phyloP scores from a whole-genome alignment of 1,140 invertebrate genomes.

The Homarus americanus region DNA sequence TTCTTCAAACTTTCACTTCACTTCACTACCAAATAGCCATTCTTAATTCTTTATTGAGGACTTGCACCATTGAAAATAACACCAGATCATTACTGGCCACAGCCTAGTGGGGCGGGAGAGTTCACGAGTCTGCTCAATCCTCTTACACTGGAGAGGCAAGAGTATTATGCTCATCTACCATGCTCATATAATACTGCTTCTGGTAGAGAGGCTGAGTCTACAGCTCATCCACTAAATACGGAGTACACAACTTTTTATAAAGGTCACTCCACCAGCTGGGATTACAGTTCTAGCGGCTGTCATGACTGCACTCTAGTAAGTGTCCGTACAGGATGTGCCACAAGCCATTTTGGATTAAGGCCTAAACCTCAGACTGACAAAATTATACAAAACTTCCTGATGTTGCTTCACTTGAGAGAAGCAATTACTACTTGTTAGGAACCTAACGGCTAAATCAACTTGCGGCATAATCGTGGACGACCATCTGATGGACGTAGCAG shows the following conservation, averaged over 20 bases:
- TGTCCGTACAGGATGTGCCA: neutral
- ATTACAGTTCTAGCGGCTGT: constrained; percentile 1
- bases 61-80: neutral
- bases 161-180: constrained; percentile 64
- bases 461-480: constrained; percentile 28
- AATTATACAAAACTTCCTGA: neutral
- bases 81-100: constrained; percentile 1
- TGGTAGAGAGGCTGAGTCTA: constrained; percentile 67
- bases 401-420: constrained; percentile 16
- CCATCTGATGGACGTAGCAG: constrained; percentile 28
- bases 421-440: constrained; percentile 5
- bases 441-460: constrained; percentile 39
- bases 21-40: neutral
- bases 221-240: constrained; percentile 51
- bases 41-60: neutral
- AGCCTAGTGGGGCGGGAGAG: constrained; percentile 3
- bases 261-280: constrained; percentile 8
- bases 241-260: neutral
- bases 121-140: constrained; percentile 63
- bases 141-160: constrained; percentile 63
- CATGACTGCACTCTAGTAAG: neutral
- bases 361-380: neutral
- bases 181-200: neutral
- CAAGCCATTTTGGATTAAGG: neutral
- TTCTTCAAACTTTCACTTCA: neutral